phyloP scores from a whole-genome alignment of 2,113 vertebrate species.

The Stegostoma tigrinum region DNA sequence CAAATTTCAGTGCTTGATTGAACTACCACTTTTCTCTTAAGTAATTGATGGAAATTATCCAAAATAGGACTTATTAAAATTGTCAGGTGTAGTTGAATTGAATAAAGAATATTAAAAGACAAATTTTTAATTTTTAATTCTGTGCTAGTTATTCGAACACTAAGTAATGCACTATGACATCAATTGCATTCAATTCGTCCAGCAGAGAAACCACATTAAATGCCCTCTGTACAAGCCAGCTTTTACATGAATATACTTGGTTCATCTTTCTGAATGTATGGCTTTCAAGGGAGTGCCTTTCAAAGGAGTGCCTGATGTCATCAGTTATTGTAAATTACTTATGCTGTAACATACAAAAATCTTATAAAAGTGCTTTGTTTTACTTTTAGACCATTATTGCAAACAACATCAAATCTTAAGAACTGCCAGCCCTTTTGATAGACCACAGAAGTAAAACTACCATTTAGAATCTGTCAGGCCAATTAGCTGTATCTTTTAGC shows the following conservation, averaged over 20 bases:
- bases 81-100: background rate
- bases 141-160: background rate
- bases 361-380: background rate
- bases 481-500: background rate
- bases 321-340: slow-evolving; percentile 13
- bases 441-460: background rate
- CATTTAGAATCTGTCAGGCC: slow-evolving; percentile 4
- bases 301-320: background rate
- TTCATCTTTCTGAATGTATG: background rate
- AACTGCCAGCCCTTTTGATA: background rate
- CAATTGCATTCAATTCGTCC: background rate
- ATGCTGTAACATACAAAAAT: background rate
- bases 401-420: background rate
- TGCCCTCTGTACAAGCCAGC: background rate
- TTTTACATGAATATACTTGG: background rate
- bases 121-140: background rate
- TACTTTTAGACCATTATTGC: background rate
- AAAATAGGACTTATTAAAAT: background rate
- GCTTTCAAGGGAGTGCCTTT: background rate
- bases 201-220: background rate
- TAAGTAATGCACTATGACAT: background rate
- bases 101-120: slow-evolving; percentile 11
- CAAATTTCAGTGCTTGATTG: slow-evolving; percentile 9
- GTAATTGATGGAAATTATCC: slow-evolving; percentile 23
- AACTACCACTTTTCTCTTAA: background rate